Evolutionary conservation across 2,888 invertebrate genomes (phyloP), one percentile per base, ranked within the genome.

Genomic region (Noctua pronuba): DNA sequence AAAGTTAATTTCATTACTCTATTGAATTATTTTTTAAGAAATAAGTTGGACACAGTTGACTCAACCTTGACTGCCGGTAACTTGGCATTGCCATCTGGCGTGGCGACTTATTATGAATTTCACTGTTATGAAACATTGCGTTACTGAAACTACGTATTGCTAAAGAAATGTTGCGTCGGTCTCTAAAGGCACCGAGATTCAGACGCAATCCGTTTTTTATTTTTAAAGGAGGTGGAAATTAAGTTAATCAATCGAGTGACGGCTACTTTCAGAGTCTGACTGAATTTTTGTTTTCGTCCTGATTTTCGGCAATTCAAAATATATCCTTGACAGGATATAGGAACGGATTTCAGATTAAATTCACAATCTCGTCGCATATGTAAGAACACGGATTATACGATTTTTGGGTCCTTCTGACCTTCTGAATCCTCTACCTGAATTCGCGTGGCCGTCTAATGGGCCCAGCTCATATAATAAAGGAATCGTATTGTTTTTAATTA

Each of bases 51-150:
- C 77, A 70, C 76, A 87, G 73, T 78, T 76, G 79, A 82, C 69
- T 75, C 77, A 88, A 84, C 93, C 93, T 93, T 93, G 92, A 90
- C 90, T 84, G 89, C 87, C 88, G 85, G 87, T 84, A 80, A 85
- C 76, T 87, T 92, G 92, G 92, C 93, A 93, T 94, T 93, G 93
- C 92, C 89, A 92, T 90, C 90, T 89, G 88, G 82, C 83, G 83
- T 79, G 55, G 79, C 80, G 46, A 70, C 84, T 88, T 91, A 91
- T 93, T 93, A 93, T 91, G 92, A 93, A 93, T 94, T 93, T 94
- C 93, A 93, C 93, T 89, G 91, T 93, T 93, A 93, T 92, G 93
- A 93, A 93, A 94, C 88, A 84, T 92, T 92, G 91, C 91, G 91
- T 92, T 92, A 90, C 90, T 88, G 91, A 92, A 92, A 92, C 90